These are phyloP conservation scores for Anser brachyrhynchus DNA, from an alignment of 2,113 vertebrate species.

Conservation along the genomic window DNA sequence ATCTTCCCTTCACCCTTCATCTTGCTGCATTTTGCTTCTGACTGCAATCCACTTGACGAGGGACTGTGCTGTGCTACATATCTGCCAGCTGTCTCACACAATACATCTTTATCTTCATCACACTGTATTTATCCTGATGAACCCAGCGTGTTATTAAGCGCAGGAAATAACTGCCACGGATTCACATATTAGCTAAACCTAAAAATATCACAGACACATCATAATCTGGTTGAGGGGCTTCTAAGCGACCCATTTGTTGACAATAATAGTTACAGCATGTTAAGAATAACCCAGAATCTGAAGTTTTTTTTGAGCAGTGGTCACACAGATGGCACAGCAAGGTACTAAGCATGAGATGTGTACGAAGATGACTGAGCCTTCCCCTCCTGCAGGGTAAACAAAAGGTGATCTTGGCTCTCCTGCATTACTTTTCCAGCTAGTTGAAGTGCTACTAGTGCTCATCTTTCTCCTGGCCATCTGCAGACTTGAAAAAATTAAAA, in stretches of 20 bases:
- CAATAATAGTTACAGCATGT: not conserved
- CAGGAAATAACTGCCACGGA: not conserved
- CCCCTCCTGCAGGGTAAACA: conserved; percentile 21
- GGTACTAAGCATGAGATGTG: not conserved
- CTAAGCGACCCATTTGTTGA: not conserved
- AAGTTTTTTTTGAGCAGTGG: not conserved
- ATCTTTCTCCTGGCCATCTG: not conserved
- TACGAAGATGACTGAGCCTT: not conserved
- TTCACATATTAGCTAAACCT: not conserved
- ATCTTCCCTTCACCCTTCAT: not conserved
- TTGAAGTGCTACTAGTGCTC: not conserved
- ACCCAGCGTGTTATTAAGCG: not conserved
- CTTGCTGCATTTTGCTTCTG: not conserved
- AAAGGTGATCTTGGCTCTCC: conserved; percentile 27
- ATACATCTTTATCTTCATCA: not conserved
- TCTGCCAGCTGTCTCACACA: not conserved
- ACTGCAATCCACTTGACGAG: fast-evolving
- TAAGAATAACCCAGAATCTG: not conserved
- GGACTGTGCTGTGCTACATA: not conserved
- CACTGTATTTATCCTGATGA: not conserved
- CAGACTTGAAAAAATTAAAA: not conserved
- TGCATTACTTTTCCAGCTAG: conserved; percentile 17
- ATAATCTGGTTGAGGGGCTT: not conserved
- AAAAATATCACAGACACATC: not conserved
- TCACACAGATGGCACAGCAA: conserved; percentile 33